These are phyloP conservation scores for Monoplex corrugatus DNA, from an alignment of 2,888 invertebrate species.

Conservation along the genomic window DNA sequence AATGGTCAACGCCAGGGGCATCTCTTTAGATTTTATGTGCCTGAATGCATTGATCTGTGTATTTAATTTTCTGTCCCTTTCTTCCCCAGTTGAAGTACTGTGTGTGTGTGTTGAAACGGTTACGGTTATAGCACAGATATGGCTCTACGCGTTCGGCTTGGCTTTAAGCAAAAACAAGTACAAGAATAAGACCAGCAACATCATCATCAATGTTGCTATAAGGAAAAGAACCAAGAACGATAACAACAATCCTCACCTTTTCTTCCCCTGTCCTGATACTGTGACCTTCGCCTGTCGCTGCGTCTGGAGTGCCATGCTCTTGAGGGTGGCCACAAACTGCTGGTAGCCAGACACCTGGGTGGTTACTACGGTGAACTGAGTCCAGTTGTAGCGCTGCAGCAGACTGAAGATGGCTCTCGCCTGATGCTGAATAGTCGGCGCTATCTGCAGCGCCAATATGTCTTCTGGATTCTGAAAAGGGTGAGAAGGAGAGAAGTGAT, in stretches of 20 bases:
- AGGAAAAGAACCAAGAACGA: too few relatives aligned
- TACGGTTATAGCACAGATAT: too few relatives aligned
- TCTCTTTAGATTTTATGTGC: too few relatives aligned
- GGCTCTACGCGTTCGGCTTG: too few relatives aligned
- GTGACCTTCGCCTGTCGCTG: constrained; percentile 46
- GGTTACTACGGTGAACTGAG: constrained; percentile 59
- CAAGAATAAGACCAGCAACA: too few relatives aligned
- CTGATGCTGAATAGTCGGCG: constrained; percentile 61
- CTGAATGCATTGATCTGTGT: too few relatives aligned
- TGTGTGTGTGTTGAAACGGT: too few relatives aligned
- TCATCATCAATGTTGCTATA: too few relatives aligned
- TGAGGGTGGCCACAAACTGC: constrained; percentile 56
- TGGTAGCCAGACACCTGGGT: constrained; percentile 56
- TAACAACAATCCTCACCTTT: constrained; percentile 19
- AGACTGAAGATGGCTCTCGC: constrained; percentile 59
- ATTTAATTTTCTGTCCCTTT: too few relatives aligned
- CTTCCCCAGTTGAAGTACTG: too few relatives aligned
- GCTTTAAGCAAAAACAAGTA: too few relatives aligned
- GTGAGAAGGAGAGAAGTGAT: background rate
- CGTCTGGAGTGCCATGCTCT: constrained; percentile 47
- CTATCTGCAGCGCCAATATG: constrained; percentile 57
- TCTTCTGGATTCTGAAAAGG: constrained; percentile 51
- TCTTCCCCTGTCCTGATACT: constrained; percentile 29
- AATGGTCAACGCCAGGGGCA: too few relatives aligned
- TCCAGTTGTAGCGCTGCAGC: constrained; percentile 61